Conservation (phyloP, 2,888 invertebrate species). For the Tetheella fluctuosa region DNA sequence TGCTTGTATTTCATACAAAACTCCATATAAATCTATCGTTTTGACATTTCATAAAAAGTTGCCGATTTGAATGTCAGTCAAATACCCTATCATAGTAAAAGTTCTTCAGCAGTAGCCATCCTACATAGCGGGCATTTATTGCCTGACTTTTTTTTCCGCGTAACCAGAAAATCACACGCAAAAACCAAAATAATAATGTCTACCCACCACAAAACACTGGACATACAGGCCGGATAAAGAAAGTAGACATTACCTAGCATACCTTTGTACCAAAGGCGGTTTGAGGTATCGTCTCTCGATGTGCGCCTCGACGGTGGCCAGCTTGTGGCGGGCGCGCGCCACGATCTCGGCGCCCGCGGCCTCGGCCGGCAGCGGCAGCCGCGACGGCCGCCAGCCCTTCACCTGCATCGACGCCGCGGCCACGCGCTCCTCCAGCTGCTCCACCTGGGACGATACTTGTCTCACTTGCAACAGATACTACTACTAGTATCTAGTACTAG, state of each 20-base stretch:
- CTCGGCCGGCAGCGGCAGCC: conserved; percentile 76
- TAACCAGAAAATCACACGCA: background rate
- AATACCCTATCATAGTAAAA: too few species aligned
- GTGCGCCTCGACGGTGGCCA: conserved; percentile 93
- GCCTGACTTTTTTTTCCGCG: too few species aligned
- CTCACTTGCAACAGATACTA: too few species aligned
- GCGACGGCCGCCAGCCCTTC: conserved; percentile 91
- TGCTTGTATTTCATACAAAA: too few species aligned
- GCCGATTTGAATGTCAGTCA: too few species aligned
- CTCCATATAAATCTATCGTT: too few species aligned
- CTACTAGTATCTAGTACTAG: too few species aligned
- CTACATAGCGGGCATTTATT: too few species aligned
- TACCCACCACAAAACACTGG: conserved; percentile 23
- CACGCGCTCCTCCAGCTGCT: conserved; percentile 94
- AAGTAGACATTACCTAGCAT: conserved; percentile 67
- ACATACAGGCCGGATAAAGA: conserved; percentile 14
- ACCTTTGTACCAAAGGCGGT: conserved; percentile 91
- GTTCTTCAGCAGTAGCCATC: too few species aligned
- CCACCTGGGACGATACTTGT: too few species aligned
- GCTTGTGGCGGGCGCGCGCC: conserved; percentile 87
- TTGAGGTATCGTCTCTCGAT: conserved; percentile 97
- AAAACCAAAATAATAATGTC: conserved; percentile 18
- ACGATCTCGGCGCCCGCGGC: conserved; percentile 84
- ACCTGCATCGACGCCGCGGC: conserved; percentile 95
- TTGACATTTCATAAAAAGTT: too few species aligned